Percentiles rank a stretch among this genome's conserved stretches.
These are phyloP conservation scores for Drosophila anomelani DNA, from an alignment of 2,888 invertebrate genomes.

Conservation along the genomic window DNA sequence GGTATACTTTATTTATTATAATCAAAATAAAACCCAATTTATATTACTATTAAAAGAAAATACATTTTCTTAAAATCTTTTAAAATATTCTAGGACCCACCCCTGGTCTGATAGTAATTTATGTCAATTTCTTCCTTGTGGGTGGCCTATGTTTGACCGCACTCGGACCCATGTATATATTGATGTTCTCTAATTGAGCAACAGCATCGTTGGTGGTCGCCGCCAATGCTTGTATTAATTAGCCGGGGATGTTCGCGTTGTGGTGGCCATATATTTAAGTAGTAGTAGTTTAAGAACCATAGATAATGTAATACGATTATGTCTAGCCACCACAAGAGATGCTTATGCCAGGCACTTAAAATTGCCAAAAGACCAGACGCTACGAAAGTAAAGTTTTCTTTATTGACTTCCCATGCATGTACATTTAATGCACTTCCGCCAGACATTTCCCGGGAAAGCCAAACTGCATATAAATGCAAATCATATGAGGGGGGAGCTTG, in stretches of 20 bases:
- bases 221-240: slow-evolving; percentile 53
- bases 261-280: slow-evolving; percentile 6
- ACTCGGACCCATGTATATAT: slow-evolving; percentile 43
- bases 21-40: not conserved
- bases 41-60: not conserved
- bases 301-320: slow-evolving; percentile 29
- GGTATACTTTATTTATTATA: not conserved
- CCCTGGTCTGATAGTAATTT: slow-evolving; percentile 61
- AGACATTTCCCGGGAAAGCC: slow-evolving; percentile 27
- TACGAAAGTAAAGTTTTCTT: not conserved
- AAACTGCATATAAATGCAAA: slow-evolving; percentile 45
- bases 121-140: slow-evolving; percentile 59
- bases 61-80: not conserved
- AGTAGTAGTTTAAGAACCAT: slow-evolving; percentile 3
- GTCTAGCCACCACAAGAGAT: slow-evolving; percentile 19
- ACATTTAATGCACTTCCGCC: slow-evolving; percentile 69
- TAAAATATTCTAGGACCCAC: not conserved
- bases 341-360: slow-evolving; percentile 27
- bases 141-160: slow-evolving; percentile 36
- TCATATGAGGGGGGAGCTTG: slow-evolving; percentile 19
- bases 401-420: slow-evolving; percentile 22
- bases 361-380: slow-evolving; percentile 3
- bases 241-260: slow-evolving; percentile 22
- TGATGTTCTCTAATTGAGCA: slow-evolving; percentile 70
- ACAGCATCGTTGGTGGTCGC: slow-evolving; percentile 57